Evolutionary conservation across 2,797 vertebrate genomes (phyloP).

Genomic region (Hydrophis major): DNA sequence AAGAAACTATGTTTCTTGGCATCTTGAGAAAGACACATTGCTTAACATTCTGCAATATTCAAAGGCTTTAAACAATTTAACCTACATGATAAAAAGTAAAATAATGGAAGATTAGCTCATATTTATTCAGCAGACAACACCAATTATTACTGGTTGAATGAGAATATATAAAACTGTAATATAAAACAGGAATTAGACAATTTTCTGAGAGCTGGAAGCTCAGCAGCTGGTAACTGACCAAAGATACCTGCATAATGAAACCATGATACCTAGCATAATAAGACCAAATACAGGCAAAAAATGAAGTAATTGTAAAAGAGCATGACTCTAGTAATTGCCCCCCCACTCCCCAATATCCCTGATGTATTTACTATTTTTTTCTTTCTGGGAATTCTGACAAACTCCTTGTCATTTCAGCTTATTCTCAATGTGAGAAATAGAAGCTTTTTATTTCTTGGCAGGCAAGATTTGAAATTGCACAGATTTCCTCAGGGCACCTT

Average conservation of each 20-base stretch:
- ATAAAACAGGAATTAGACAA: not conserved
- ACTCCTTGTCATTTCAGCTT: conserved; percentile 27
- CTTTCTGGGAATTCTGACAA: not conserved
- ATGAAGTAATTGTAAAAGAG: not conserved
- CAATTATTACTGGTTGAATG: not conserved
- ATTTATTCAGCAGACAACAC: not conserved
- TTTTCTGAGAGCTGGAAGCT: not conserved
- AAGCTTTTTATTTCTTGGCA: conserved; percentile 43
- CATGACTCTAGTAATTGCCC: not conserved
- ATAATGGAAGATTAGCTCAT: not conserved
- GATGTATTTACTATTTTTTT: not conserved
- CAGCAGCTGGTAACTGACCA: not conserved
- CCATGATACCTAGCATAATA: not conserved
- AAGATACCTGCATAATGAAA: not conserved
- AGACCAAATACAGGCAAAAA: not conserved
- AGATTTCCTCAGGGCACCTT: conserved; percentile 6
- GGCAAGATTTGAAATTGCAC: conserved; percentile 10
- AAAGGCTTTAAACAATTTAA: not conserved
- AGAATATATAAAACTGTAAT: not conserved
- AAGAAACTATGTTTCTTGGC: not conserved
- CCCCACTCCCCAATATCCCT: not conserved
- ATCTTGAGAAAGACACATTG: not conserved
- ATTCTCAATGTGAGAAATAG: conserved; percentile 12
- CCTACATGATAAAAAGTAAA: not conserved
- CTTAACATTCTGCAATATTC: not conserved